These are phyloP conservation scores for Halcyon malimbica DNA, from an alignment of 2,113 vertebrate genomes.

Conservation along the genomic window DNA sequence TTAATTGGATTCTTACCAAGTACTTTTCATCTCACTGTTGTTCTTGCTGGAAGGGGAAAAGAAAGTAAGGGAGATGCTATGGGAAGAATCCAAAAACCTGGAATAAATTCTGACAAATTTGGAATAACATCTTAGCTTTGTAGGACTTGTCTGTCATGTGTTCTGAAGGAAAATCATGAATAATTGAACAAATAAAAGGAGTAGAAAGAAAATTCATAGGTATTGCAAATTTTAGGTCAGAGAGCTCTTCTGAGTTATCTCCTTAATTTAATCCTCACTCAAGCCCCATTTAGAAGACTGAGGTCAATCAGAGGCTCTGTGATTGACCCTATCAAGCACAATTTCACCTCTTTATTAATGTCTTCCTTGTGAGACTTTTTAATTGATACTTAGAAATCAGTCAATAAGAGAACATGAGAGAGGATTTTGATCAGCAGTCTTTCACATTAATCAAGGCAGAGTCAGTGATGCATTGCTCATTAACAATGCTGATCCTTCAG, in stretches of 20 bases:
- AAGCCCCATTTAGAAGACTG: background rate
- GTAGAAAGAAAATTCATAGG: background rate
- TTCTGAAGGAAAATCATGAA: background rate
- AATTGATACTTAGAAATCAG: slow-evolving; percentile 3
- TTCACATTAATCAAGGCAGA: slow-evolving; percentile 26
- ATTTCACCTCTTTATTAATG: background rate
- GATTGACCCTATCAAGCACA: background rate
- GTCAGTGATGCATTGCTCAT: background rate
- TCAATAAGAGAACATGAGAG: background rate
- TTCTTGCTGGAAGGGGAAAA: background rate
- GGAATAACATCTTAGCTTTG: background rate
- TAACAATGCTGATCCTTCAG: background rate
- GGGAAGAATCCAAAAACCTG: background rate
- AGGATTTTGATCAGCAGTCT: background rate
- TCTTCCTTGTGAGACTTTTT: background rate
- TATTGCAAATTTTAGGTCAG: background rate
- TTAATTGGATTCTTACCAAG: background rate
- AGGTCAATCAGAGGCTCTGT: background rate
- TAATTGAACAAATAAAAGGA: background rate
- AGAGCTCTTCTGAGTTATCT: background rate
- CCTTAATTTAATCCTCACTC: background rate
- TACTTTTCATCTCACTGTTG: background rate
- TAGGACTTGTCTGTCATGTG: background rate
- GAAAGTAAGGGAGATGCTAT: background rate
- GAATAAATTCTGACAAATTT: background rate